These are phyloP conservation scores for Psittacula echo DNA, from an alignment of 2,797 vertebrate species.

Conservation along the genomic window DNA sequence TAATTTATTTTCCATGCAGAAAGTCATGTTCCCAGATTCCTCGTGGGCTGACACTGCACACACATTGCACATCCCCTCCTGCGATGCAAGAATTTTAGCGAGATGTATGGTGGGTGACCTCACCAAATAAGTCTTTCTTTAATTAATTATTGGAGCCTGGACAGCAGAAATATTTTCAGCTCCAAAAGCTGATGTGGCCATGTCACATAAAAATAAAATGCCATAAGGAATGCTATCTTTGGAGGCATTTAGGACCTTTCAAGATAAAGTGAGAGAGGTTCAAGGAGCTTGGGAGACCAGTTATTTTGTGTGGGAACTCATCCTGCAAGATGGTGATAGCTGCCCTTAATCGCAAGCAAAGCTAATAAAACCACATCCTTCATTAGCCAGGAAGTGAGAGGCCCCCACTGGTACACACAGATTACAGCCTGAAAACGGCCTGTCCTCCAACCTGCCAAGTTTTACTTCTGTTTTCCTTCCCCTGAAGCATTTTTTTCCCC, in stretches of 20 bases:
- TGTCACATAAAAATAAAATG: slow-evolving; percentile 48
- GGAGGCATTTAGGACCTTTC: slow-evolving; percentile 49
- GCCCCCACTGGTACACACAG: slow-evolving; percentile 73
- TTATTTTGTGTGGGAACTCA: slow-evolving; percentile 82
- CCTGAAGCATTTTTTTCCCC: background rate
- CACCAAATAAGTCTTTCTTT: slow-evolving; percentile 43
- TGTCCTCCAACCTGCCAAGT: slow-evolving; percentile 72
- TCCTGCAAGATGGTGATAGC: slow-evolving; percentile 86
- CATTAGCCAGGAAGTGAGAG: slow-evolving; percentile 80
- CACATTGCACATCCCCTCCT: slow-evolving; percentile 29
- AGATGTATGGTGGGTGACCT: slow-evolving; percentile 42
- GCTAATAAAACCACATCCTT: slow-evolving; percentile 78
- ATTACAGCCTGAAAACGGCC: slow-evolving; percentile 75
- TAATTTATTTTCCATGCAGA: slow-evolving; percentile 41
- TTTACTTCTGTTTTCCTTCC: slow-evolving; percentile 75
- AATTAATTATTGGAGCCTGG: slow-evolving; percentile 59
- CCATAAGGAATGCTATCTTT: slow-evolving; percentile 66
- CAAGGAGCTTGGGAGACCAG: slow-evolving; percentile 69
- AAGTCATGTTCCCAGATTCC: slow-evolving; percentile 7
- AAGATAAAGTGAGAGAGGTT: slow-evolving; percentile 60
- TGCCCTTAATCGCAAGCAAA: slow-evolving; percentile 78
- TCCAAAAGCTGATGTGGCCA: slow-evolving; percentile 39
- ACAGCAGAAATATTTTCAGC: slow-evolving; percentile 48
- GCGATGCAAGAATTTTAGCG: background rate
- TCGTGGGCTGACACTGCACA: background rate